phyloP scores from a whole-genome alignment of 2,888 invertebrate genomes.

The Caenorhabditis afra region DNA sequence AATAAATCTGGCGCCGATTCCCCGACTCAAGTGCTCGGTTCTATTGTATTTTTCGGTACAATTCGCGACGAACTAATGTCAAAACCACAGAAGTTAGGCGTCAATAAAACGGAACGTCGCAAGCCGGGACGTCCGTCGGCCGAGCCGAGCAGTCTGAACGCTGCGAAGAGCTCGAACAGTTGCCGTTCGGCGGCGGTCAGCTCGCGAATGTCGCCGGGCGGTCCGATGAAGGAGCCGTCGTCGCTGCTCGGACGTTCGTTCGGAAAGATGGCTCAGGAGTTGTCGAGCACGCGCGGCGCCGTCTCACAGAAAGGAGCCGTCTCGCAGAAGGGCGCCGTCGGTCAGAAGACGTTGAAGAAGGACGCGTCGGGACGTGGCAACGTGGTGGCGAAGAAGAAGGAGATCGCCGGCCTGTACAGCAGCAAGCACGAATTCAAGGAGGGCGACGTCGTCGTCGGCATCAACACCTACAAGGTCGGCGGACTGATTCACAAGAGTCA shows the following conservation, averaged over 20 bases:
- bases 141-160: background rate
- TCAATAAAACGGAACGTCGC: background rate
- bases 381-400: background rate
- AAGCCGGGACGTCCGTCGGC: background rate
- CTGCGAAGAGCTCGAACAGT: background rate
- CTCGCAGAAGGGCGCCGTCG: no score
- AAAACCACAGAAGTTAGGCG: background rate
- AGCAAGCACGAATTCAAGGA: background rate
- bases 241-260: background rate
- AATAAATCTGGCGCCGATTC: no score
- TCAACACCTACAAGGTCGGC: background rate
- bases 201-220: background rate
- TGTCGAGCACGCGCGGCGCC: background rate
- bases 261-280: background rate
- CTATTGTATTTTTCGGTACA: conserved; percentile 11
- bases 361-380: background rate
- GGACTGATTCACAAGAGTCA: background rate
- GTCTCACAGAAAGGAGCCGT: background rate
- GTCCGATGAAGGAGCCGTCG: background rate
- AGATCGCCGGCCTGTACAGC: background rate
- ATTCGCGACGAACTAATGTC: conserved; percentile 2
- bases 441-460: background rate
- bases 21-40: background rate
- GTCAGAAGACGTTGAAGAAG: no score
- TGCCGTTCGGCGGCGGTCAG: background rate